Base-by-base conservation (phyloP, 2,113 vertebrate genomes). In the Cryptoleucopteryx plumbea region DNA sequence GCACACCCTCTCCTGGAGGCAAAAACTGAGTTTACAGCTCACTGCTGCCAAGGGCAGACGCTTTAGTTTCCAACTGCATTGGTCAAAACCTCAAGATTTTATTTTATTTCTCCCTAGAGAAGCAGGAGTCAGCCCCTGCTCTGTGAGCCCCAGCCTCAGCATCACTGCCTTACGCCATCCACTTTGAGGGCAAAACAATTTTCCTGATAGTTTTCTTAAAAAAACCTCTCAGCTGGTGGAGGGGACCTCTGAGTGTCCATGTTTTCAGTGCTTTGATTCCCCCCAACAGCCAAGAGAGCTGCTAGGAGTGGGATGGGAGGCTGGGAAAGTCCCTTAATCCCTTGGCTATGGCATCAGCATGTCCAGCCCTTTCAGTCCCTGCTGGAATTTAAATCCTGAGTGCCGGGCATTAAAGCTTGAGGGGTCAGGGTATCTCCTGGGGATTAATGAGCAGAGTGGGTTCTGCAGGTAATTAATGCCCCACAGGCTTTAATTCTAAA, bases 281-380 rank as follows among this genome's bases (percentile, higher is more conserved):
- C 58, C 38, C 45, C 31, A 31, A 21, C 5, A 3, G 52, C 45
- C 74, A 25, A 79, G 61, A 62, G 10, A 34, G 31, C 66, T 71
- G 26, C 31, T 50, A 50, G 42, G 38, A 83, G 19, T 1, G 8
- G 43, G 55, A 32, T 0, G 4, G 47, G 55, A 79, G n/a, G 18
- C 36, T 86, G 81, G 63, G 42, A 48, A 87, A 68, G 68, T 85
- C 53, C 72, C 45, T 48, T 85, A 82, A 88, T 90, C 62, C 75
- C 65, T 92, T 1, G 0, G 25, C 59, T 43, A 16, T 7, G 31
- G 47, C 34, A 31, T 79, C 71, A 9, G 58, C 43, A 12, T 0
- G 0, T 55, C 42, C 66, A 93, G 42, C 47, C 25, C 56, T 95
- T 92, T 58, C 74, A 79, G 43, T 45, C 38, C 79, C 79, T 17